Evolutionary conservation across 2,797 vertebrate species (phyloP).

Genomic region (Eupleurogrammus muticus): DNA sequence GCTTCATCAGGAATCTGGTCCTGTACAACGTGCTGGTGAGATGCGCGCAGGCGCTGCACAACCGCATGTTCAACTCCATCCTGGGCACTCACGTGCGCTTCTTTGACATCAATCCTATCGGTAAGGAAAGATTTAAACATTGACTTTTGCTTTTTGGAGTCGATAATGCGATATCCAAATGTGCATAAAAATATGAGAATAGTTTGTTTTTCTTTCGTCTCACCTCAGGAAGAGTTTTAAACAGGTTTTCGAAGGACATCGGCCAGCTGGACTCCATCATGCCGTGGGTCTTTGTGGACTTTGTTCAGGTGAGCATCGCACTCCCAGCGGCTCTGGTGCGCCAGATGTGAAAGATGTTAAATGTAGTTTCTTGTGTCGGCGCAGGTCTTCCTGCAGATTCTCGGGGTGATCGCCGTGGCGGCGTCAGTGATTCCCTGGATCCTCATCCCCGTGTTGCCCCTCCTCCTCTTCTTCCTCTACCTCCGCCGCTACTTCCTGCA

Average conservation of each 20-base stretch:
- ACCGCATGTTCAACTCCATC: conserved; percentile 81
- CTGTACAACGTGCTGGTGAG: conserved; percentile 89
- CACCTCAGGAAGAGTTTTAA: conserved; percentile 73
- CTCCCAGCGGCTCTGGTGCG: too few species aligned
- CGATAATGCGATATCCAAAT: too few species aligned
- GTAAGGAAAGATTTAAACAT: conserved; percentile 60
- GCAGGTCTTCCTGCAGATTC: conserved; percentile 88
- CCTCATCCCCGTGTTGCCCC: conserved; percentile 86
- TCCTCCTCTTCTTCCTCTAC: conserved; percentile 85
- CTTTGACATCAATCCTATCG: conserved; percentile 84
- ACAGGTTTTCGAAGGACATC: conserved; percentile 94
- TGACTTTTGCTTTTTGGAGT: background rate
- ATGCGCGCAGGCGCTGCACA: conserved; percentile 87
- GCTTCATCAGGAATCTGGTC: conserved; percentile 85
- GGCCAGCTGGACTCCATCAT: conserved; percentile 91
- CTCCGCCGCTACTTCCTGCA: conserved; percentile 87
- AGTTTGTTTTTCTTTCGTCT: background rate
- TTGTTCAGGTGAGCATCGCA: conserved; percentile 85
- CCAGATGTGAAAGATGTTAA: background rate
- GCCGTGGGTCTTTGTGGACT: conserved; percentile 90
- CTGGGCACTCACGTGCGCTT: conserved; percentile 79
- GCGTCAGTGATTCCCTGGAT: conserved; percentile 91
- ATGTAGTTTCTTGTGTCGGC: background rate
- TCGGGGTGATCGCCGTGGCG: conserved; percentile 86
- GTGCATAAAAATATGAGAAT: background rate